Percentiles rank a stretch among this genome's conserved stretches.
Conservation (phyloP, 2,113 vertebrate genomes). For the Phaethornis superciliosus region DNA sequence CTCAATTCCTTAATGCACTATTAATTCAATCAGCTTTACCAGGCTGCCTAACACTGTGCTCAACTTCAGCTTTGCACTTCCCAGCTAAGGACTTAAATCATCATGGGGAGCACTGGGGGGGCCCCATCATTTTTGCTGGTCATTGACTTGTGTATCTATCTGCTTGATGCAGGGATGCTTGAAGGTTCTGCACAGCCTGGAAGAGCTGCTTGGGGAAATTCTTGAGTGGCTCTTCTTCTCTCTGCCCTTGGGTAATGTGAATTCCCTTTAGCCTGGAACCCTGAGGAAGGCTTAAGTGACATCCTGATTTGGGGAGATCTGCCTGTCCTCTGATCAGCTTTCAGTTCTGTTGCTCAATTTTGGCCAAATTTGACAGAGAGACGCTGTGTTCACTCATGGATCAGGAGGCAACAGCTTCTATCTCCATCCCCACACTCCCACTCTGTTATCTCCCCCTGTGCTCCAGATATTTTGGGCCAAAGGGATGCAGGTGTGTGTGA, state of each 20-base stretch:
- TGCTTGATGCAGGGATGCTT: neutral
- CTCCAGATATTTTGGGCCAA: neutral
- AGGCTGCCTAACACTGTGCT: neutral
- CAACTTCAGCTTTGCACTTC: conserved; percentile 5
- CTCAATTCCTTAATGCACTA: conserved; percentile 29
- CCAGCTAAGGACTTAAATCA: neutral
- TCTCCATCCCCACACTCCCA: neutral
- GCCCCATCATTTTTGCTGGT: conserved; percentile 2
- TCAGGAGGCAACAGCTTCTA: neutral
- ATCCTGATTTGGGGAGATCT: no score
- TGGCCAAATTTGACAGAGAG: neutral
- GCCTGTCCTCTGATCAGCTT: neutral
- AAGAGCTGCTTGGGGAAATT: neutral
- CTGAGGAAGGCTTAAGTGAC: neutral
- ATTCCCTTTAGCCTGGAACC: neutral
- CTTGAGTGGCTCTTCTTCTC: neutral
- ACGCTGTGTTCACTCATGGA: rapidly evolving
- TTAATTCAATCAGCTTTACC: conserved; percentile 51
- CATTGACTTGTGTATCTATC: neutral
- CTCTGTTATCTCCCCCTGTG: rapidly evolving
- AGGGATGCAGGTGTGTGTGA: neutral
- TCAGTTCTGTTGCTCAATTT: neutral
- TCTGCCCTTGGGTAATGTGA: neutral
- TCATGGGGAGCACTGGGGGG: neutral
- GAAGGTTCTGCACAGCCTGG: neutral